phyloP scores from a whole-genome alignment of 2,113 vertebrate genomes.

The Podilymbus podiceps region DNA sequence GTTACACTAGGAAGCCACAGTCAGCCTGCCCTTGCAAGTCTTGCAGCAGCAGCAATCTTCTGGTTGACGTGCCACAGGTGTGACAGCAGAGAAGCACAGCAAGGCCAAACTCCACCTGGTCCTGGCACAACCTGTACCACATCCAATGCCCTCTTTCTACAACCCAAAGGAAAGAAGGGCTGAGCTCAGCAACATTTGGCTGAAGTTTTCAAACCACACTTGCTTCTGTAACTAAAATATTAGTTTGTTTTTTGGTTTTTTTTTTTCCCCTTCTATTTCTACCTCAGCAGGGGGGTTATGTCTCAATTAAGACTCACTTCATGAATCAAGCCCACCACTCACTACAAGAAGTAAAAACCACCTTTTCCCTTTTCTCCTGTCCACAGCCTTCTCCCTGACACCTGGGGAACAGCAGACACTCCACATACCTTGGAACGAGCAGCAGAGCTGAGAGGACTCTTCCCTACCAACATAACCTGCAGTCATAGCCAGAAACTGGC shows the following conservation, averaged over 20 bases:
- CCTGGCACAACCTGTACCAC: accelerated
- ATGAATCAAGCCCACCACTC: neutral
- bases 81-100: accelerated
- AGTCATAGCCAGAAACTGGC: neutral
- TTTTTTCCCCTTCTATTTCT: neutral
- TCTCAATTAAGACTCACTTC: neutral
- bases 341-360: neutral
- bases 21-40: neutral
- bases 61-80: neutral
- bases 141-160: neutral
- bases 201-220: neutral
- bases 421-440: neutral
- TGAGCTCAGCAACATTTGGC: neutral
- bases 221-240: neutral
- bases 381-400: neutral
- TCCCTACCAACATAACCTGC: constrained; percentile 29
- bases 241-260: too few species aligned
- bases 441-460: neutral
- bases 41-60: neutral
- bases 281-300: neutral
- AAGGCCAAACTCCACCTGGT: neutral
- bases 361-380: neutral
- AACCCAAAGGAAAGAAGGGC: neutral
- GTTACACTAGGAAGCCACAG: neutral
- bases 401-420: neutral